These are phyloP conservation scores for Aporophyla lueneburgensis DNA, from an alignment of 2,888 invertebrate genomes.

Conservation along the genomic window DNA sequence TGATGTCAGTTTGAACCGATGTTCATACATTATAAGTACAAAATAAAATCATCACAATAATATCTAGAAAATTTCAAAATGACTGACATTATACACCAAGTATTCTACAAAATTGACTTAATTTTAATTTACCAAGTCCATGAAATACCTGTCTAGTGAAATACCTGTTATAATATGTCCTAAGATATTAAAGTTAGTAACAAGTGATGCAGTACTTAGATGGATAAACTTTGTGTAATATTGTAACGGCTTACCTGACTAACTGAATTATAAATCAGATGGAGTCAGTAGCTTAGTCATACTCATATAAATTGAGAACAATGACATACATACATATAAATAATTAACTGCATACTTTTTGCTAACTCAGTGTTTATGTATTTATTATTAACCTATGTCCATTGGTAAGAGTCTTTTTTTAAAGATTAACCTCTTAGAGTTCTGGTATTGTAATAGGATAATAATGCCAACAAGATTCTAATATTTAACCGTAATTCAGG, in stretches of 20 bases:
- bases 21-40: constrained; percentile 82
- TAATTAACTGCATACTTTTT: constrained; percentile 62
- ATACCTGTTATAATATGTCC: constrained; percentile 62
- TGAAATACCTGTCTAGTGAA: constrained; percentile 67
- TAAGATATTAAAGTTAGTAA: constrained; percentile 64
- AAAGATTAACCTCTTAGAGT: constrained; percentile 57
- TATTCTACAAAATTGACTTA: constrained; percentile 69
- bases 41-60: constrained; percentile 69
- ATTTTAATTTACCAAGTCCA: constrained; percentile 68
- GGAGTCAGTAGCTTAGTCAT: constrained; percentile 58
- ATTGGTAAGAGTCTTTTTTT: constrained; percentile 50
- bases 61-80: constrained; percentile 63
- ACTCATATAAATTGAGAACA: constrained; percentile 47
- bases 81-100: constrained; percentile 67
- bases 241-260: constrained; percentile 54
- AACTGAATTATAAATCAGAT: constrained; percentile 61
- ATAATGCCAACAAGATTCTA: constrained; percentile 72
- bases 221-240: constrained; percentile 50
- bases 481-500: constrained; percentile 69
- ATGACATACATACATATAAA: constrained; percentile 51
- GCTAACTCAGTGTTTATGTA: constrained; percentile 61
- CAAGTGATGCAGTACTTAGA: constrained; percentile 59
- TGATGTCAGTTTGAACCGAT: constrained; percentile 71
- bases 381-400: constrained; percentile 62
- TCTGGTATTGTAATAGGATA: constrained; percentile 67